These are phyloP conservation scores for Mormyrus hasselquistii DNA, from an alignment of 2,797 vertebrate genomes.

Conservation along the genomic window DNA sequence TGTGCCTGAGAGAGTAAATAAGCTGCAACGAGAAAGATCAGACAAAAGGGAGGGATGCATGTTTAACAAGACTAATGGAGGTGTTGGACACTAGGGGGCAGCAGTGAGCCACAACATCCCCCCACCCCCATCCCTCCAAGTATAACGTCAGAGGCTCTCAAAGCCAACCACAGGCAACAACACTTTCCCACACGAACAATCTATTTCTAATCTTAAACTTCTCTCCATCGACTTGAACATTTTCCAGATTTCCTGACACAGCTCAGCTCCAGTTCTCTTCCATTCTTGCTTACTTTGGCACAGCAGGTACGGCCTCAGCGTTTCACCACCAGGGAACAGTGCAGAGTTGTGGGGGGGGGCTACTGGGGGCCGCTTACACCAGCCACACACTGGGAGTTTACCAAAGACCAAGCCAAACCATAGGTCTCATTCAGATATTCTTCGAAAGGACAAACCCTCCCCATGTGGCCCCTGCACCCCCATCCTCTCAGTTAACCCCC, in stretches of 20 bases:
- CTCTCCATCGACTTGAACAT: not conserved
- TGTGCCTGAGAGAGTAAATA: not conserved
- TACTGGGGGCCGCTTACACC: not conserved
- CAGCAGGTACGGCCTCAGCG: not conserved
- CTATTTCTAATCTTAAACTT: not conserved
- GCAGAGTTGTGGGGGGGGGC: not conserved
- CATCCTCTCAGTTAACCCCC: not conserved
- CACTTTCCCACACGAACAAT: not conserved
- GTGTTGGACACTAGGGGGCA: constrained; percentile 12
- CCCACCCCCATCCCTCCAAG: not conserved
- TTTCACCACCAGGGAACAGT: not conserved
- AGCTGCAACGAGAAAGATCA: not conserved
- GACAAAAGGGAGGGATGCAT: not conserved
- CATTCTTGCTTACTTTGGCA: not conserved
- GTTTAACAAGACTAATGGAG: not conserved
- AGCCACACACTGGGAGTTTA: not conserved
- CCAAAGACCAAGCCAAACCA: not conserved
- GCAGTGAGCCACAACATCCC: not conserved
- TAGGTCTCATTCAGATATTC: not conserved
- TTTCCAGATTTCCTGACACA: not conserved
- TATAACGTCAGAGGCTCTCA: not conserved
- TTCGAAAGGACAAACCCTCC: not conserved
- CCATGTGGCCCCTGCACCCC: not conserved
- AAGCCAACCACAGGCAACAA: not conserved
- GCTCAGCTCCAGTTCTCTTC: not conserved